phyloP scores from a whole-genome alignment of 2,888 invertebrate genomes.

The Agrotis clavis region DNA sequence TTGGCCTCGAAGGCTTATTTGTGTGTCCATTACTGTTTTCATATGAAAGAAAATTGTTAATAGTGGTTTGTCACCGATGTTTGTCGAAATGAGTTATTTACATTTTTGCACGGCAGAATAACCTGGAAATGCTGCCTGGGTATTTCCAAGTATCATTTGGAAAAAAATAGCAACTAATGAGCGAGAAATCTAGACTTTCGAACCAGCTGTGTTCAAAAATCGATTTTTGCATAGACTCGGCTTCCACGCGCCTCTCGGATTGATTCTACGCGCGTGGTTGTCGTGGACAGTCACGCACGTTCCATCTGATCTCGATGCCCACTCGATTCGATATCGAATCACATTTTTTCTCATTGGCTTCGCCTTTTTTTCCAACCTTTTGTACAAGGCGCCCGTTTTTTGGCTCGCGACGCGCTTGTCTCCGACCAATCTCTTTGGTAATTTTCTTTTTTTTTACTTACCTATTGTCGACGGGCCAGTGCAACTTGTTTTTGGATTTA shows the following conservation, averaged over 20 bases:
- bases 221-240: constrained; percentile 80
- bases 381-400: constrained; percentile 78
- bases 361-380: constrained; percentile 71
- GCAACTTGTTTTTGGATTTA: constrained; percentile 78
- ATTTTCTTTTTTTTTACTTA: constrained; percentile 74
- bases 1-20: not conserved
- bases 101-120: constrained; percentile 15
- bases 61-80: not conserved
- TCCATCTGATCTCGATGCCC: constrained; percentile 74
- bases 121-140: not conserved
- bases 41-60: not conserved
- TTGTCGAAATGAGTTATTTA: not conserved
- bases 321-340: constrained; percentile 82
- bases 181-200: constrained; percentile 64
- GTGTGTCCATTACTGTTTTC: not conserved
- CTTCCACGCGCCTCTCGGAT: constrained; percentile 77
- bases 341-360: constrained; percentile 75
- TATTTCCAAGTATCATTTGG: constrained; percentile 14
- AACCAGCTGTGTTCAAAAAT: constrained; percentile 72
- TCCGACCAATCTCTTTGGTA: constrained; percentile 78
- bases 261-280: constrained; percentile 77
- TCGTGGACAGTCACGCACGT: constrained; percentile 84
- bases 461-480: constrained; percentile 78
- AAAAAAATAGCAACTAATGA: constrained; percentile 48
- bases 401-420: constrained; percentile 78